Evolutionary conservation across 1,140 invertebrate genomes (phyloP).

Genomic region (Archegozetes longisetosus): DNA sequence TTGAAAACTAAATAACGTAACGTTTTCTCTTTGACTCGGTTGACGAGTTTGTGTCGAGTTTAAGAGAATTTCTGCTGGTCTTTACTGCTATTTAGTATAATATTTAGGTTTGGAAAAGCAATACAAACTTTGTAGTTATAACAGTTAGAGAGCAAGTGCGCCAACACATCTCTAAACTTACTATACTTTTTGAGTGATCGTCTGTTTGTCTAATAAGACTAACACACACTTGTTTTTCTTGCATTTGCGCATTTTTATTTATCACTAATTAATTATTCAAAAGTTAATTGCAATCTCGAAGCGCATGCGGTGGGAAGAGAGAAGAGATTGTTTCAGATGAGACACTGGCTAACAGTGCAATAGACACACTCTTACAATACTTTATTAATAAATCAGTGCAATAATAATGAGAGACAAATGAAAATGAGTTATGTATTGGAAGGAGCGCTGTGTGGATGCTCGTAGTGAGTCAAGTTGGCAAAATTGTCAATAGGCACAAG

Average conservation of each 20-base stretch:
- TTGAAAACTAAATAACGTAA: no score
- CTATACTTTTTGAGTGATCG: background rate
- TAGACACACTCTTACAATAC: background rate
- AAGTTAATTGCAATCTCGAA: background rate
- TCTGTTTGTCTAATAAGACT: background rate
- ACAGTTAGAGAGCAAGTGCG: no score
- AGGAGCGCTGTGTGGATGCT: background rate
- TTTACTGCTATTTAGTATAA: no score
- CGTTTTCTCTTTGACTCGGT: no score
- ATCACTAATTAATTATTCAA: background rate
- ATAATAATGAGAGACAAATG: background rate
- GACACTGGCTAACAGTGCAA: background rate
- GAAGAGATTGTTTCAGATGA: background rate
- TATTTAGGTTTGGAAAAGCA: no score
- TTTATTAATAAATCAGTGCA: background rate
- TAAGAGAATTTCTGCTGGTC: no score
- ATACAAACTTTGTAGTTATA: no score
- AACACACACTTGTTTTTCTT: background rate
- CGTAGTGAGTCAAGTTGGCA: no score
- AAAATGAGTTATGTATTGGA: background rate
- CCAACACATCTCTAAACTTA: no score
- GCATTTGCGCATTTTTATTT: background rate
- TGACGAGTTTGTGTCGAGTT: no score
- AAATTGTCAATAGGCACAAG: no score
- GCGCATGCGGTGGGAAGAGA: background rate